Base-by-base conservation (phyloP, 2,113 vertebrate genomes). In the Conger conger region DNA sequence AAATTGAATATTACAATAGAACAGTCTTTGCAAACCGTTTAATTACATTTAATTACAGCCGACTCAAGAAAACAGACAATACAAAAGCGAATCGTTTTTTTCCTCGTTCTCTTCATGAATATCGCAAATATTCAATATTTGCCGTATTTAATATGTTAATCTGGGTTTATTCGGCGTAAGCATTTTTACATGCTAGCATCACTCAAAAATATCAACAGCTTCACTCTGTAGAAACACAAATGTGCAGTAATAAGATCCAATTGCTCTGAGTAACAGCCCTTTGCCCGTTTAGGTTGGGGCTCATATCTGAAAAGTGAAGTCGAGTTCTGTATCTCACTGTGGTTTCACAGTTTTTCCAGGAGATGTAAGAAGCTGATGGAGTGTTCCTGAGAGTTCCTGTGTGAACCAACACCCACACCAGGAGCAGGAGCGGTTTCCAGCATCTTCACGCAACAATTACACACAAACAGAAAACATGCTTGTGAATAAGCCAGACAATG, bases 361-460 rank as follows among this genome's bases (percentile, higher is more conserved):
- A 40, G 15, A 53, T 45, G n/a, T 33, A 53, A 33, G 2, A 50
- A 42, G 23, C 15, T 79, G 77, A 60, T n/a, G 40, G 76, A 78
- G 11, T 18, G 45, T 84, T 73, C 54, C 42, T 18, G 33, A n/a
- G 20, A 37, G 38, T 79, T 79, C 83, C 35, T 38, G 53, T 79
- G 76, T 33, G 27, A 84, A 84, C 73, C 79, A 85, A 81, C 80
- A 86, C 63, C 42, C 36, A 57, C 80, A 77, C 80, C 42, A 76
- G 63, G 27, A 86, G n/a, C 53, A 27, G 36, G n/a, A 38, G 18
- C 79, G 50, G 42, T 53, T 76, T 76, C 20, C 33, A 40, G 79
- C 5, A 0, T 33, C 23, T 27, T 63, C 27, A 80, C 8, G 36
- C 23, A 84, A 79, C 57, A 79, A 84, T 80, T 84, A 80, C 77